A percentile compares a stretch with the other conserved stretches of the same genome.
Conservation (phyloP, 2,888 invertebrate species). For the Eueremaeus valkanovi region DNA sequence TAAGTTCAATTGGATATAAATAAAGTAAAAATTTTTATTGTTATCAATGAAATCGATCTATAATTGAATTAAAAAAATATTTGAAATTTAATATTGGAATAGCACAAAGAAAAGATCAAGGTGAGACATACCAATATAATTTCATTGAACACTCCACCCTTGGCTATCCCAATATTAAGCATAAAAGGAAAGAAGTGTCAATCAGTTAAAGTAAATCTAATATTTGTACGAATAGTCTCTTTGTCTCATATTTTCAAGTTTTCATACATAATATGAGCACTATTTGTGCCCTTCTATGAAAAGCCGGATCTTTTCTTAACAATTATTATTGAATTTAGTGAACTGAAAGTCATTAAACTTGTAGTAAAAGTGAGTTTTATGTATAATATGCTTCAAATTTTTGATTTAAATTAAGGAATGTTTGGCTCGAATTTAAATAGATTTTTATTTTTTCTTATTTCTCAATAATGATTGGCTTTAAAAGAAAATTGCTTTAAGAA, state of each 20-base stretch:
- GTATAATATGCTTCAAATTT: conserved; percentile 19
- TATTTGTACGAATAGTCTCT: neutral
- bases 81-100: conserved; percentile 22
- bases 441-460: neutral
- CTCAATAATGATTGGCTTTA: neutral
- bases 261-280: neutral
- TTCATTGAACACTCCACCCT: too few relatives aligned
- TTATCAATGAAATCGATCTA: conserved; percentile 9
- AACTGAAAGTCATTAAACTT: conserved; percentile 29
- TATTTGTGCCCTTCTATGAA: neutral
- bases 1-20: conserved; percentile 20
- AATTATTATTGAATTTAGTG: conserved; percentile 28
- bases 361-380: conserved; percentile 9
- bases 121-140: neutral
- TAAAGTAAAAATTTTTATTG: too few relatives aligned
- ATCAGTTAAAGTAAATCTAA: conserved; percentile 14
- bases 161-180: neutral
- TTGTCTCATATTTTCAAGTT: neutral
- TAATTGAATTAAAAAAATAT: conserved; percentile 13
- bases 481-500: neutral
- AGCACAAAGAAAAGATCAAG: neutral
- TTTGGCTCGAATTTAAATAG: conserved; percentile 7
- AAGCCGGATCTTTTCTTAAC: conserved; percentile 30
- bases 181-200: conserved; percentile 8
- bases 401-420: conserved; percentile 26